Percentiles rank a stretch among this genome's conserved stretches.
These are phyloP conservation scores for Toxostoma redivivum DNA, from an alignment of 2,113 vertebrate species.

Conservation along the genomic window DNA sequence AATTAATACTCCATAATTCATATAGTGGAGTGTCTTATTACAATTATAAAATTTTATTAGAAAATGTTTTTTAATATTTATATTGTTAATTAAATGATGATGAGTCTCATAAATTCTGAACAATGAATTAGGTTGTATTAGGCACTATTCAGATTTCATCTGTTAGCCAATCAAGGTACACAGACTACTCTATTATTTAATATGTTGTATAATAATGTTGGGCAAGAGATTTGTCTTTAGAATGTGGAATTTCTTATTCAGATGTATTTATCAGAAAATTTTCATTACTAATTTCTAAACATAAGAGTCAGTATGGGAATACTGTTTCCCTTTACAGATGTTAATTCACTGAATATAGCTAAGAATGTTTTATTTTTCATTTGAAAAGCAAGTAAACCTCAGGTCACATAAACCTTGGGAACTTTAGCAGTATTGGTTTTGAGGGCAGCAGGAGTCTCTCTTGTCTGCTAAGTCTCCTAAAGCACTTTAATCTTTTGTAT, in stretches of 20 bases:
- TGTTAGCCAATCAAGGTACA: constrained; percentile 60
- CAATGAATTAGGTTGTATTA: constrained; percentile 64
- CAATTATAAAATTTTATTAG: constrained; percentile 78
- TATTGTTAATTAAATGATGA: constrained; percentile 76
- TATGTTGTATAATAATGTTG: neutral
- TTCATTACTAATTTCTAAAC: neutral
- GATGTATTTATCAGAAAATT: neutral
- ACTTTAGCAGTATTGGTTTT: neutral
- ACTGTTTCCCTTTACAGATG: neutral
- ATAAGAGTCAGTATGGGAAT: neutral
- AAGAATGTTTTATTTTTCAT: neutral
- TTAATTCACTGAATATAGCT: neutral
- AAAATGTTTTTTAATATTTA: constrained; percentile 78
- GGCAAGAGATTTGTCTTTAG: neutral
- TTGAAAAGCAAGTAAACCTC: neutral
- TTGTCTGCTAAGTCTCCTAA: neutral
- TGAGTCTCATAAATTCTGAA: constrained; percentile 71
- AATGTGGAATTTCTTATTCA: neutral
- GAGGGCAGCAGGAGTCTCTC: neutral
- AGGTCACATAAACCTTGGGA: neutral
- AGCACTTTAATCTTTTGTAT: neutral
- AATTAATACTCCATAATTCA: constrained; percentile 74
- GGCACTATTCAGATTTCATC: constrained; percentile 59
- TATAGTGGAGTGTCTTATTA: constrained; percentile 62
- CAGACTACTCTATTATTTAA: constrained; percentile 17